phyloP scores from a whole-genome alignment of 2,113 vertebrate genomes.

The Eclectus roratus region DNA sequence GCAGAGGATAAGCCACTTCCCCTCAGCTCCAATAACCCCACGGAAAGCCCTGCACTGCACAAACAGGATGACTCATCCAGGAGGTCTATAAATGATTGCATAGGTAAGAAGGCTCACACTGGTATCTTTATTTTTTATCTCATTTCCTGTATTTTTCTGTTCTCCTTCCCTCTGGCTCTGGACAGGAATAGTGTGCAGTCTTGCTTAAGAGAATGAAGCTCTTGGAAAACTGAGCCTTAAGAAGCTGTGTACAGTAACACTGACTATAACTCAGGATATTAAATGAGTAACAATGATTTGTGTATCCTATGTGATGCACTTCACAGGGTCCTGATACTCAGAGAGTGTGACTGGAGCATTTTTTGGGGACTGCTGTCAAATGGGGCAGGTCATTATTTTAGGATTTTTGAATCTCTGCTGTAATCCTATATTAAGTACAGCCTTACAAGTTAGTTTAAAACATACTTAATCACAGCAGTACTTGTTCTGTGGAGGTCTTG shows the following conservation, averaged over 20 bases:
- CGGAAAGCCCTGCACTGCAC: not conserved
- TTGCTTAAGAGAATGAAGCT: not conserved
- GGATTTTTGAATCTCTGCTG: not conserved
- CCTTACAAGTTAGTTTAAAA: not conserved
- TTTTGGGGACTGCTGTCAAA: not conserved
- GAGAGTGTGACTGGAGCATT: not conserved
- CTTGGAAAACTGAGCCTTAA: not conserved
- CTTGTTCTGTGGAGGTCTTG: not conserved
- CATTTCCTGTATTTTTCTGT: not conserved
- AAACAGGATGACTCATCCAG: constrained; percentile 55
- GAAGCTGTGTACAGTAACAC: not conserved
- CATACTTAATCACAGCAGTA: not conserved
- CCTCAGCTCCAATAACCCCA: constrained; percentile 49
- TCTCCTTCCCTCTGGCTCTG: not conserved
- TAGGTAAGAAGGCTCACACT: constrained; percentile 76
- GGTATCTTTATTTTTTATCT: not conserved
- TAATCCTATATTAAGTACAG: not conserved
- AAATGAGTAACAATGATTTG: not conserved
- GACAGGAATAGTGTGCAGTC: not conserved
- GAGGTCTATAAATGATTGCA: constrained; percentile 71
- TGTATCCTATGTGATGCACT: not conserved
- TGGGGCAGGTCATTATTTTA: not conserved
- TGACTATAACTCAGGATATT: not conserved
- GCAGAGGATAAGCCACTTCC: constrained; percentile 63
- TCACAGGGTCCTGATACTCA: not conserved